These are phyloP conservation scores for Lasioglossum albipes DNA, from an alignment of 1,140 invertebrate genomes.

Conservation along the genomic window DNA sequence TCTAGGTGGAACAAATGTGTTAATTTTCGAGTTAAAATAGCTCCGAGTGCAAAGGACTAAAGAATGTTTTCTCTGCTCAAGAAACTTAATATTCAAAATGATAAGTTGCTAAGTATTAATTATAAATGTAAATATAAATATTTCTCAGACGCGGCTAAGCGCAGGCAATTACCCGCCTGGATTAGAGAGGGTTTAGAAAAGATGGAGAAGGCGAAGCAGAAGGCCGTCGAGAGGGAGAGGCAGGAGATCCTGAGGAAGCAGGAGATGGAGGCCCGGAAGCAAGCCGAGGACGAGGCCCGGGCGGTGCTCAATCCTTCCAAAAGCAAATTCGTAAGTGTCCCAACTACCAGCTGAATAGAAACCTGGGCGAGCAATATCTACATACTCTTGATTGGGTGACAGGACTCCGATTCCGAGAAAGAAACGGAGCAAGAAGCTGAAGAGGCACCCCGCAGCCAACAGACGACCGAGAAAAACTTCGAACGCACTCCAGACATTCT, in stretches of 20 bases:
- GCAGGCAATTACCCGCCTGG: conserved; percentile 96
- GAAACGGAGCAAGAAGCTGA: conserved; percentile 78
- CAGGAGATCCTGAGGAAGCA: conserved; percentile 84
- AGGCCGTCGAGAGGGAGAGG: conserved; percentile 90
- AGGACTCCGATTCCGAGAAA: conserved; percentile 82
- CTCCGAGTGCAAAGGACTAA: too few relatives aligned
- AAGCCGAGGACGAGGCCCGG: conserved; percentile 83
- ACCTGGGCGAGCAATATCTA: too few relatives aligned
- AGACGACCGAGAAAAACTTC: conserved; percentile 63
- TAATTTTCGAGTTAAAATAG: too few relatives aligned
- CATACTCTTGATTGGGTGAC: conserved; percentile 6
- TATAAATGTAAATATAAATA: too few relatives aligned
- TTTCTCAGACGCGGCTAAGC: conserved; percentile 90
- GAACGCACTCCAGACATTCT: conserved; percentile 75
- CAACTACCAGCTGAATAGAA: neutral
- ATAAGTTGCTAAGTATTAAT: too few relatives aligned
- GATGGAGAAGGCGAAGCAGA: conserved; percentile 97
- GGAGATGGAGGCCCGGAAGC: conserved; percentile 82
- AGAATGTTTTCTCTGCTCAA: too few relatives aligned
- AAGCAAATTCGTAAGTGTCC: conserved; percentile 90
- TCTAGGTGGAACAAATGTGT: too few relatives aligned
- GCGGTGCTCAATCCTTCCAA: conserved; percentile 84
- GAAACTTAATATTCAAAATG: too few relatives aligned
- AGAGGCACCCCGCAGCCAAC: conserved; percentile 60
- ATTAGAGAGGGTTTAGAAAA: conserved; percentile 97